phyloP scores from a whole-genome alignment of 2,797 vertebrate genomes.

The Sebastolobus alascanus region DNA sequence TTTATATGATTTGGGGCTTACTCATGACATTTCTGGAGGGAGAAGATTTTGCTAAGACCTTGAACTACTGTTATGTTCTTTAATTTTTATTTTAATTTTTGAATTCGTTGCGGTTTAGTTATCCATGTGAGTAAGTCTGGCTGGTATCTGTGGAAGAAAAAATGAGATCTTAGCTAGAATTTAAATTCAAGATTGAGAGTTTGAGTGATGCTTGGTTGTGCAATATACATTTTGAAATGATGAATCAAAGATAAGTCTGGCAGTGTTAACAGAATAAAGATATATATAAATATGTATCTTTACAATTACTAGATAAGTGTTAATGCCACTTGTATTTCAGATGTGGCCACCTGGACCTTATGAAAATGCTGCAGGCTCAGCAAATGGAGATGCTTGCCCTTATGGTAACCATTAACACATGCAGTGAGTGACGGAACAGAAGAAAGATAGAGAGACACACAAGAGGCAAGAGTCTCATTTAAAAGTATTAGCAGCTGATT shows the following conservation, averaged over 20 bases:
- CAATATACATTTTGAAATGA: background rate
- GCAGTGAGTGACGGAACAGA: background rate
- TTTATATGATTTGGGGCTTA: too few relatives aligned
- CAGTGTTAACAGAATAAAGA: background rate
- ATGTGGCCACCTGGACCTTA: background rate
- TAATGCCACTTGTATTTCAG: background rate
- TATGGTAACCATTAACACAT: background rate
- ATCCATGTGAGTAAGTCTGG: background rate
- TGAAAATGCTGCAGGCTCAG: background rate
- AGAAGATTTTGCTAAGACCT: too few relatives aligned
- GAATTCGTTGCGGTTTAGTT: background rate
- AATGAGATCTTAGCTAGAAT: background rate
- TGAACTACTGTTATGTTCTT: too few relatives aligned
- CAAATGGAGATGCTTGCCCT: background rate
- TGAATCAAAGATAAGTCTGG: background rate
- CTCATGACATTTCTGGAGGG: too few relatives aligned
- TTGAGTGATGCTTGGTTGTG: background rate
- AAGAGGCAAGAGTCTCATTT: conserved; percentile 54
- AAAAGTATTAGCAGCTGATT: conserved; percentile 56
- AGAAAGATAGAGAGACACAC: conserved; percentile 26
- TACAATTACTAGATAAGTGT: background rate
- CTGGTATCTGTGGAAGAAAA: background rate
- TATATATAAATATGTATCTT: background rate
- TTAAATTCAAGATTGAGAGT: background rate
- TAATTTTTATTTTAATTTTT: too few relatives aligned